These are phyloP conservation scores for Antigone vipio DNA, from an alignment of 2,113 vertebrate species.

Conservation along the genomic window DNA sequence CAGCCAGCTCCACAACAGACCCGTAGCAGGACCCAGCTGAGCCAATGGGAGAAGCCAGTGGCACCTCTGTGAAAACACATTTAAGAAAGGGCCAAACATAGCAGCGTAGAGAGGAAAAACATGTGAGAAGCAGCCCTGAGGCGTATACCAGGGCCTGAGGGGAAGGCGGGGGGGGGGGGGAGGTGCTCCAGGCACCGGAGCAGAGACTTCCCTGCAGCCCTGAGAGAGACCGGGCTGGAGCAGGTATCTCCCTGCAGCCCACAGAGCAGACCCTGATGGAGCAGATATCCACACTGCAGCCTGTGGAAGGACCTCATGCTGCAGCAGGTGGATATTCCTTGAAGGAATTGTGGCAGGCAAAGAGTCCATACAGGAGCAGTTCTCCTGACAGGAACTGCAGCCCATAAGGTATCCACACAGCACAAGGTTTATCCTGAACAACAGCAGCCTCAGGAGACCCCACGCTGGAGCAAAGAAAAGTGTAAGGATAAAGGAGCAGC, in stretches of 20 bases:
- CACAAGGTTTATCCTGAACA: neutral
- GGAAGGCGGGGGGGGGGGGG: too few species aligned
- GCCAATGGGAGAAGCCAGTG: rapidly evolving
- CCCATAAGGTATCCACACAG: neutral
- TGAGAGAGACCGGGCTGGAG: neutral
- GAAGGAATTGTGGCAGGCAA: neutral
- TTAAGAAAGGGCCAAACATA: neutral
- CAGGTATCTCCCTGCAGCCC: neutral
- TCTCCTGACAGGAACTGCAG: neutral
- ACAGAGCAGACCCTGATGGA: neutral
- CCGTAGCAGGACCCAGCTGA: neutral
- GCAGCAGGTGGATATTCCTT: neutral
- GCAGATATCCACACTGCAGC: neutral
- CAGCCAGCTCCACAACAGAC: rapidly evolving
- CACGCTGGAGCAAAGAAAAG: neutral
- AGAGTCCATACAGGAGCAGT: neutral
- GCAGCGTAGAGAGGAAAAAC: neutral
- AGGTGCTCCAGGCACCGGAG: neutral
- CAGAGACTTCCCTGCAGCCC: neutral
- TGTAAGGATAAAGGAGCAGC: neutral
- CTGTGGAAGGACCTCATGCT: rapidly evolving
- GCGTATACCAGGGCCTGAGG: neutral
- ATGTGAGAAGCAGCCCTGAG: neutral
- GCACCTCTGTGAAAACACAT: rapidly evolving
- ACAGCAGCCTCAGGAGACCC: neutral